phyloP scores from a whole-genome alignment of 2,113 vertebrate species.

The Nothocercus nigrocapillus region DNA sequence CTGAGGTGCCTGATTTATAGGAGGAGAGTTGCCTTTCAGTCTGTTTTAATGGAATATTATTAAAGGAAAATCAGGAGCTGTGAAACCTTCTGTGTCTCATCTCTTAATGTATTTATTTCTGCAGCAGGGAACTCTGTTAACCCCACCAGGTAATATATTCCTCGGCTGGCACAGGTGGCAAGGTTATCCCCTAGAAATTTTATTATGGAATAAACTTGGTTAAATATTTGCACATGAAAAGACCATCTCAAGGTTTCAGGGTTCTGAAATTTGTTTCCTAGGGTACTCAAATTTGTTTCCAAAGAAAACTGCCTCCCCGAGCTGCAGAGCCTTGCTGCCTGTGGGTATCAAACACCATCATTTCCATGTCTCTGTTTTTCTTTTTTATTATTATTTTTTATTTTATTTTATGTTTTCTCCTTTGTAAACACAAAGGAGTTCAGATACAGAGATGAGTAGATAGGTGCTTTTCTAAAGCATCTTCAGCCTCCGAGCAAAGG shows the following conservation, averaged over 20 bases:
- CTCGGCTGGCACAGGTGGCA: constrained; percentile 62
- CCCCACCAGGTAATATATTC: constrained; percentile 78
- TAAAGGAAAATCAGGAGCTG: constrained; percentile 78
- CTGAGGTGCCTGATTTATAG: constrained; percentile 66
- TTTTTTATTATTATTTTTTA: background rate
- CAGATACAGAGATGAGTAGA: background rate
- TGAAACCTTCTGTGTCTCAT: constrained; percentile 74
- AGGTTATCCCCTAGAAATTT: constrained; percentile 78
- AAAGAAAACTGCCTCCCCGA: constrained; percentile 42
- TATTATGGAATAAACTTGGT: constrained; percentile 76
- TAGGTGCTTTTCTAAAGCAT: constrained; percentile 19
- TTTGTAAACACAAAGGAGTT: background rate
- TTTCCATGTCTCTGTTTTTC: constrained; percentile 4
- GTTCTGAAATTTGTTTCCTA: constrained; percentile 58
- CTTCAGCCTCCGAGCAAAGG: constrained; percentile 29
- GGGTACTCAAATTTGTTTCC: constrained; percentile 59
- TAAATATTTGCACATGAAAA: constrained; percentile 75
- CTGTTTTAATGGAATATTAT: constrained; percentile 80
- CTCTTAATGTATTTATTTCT: constrained; percentile 82
- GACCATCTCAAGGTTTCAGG: constrained; percentile 72
- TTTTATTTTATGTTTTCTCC: background rate
- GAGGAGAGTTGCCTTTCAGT: constrained; percentile 65
- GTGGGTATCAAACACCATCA: background rate
- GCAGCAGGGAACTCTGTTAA: constrained; percentile 76
- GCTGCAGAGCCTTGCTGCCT: constrained; percentile 31